Conservation (phyloP, 2,113 vertebrate genomes). For the Ophthalmolycus amberensis region DNA sequence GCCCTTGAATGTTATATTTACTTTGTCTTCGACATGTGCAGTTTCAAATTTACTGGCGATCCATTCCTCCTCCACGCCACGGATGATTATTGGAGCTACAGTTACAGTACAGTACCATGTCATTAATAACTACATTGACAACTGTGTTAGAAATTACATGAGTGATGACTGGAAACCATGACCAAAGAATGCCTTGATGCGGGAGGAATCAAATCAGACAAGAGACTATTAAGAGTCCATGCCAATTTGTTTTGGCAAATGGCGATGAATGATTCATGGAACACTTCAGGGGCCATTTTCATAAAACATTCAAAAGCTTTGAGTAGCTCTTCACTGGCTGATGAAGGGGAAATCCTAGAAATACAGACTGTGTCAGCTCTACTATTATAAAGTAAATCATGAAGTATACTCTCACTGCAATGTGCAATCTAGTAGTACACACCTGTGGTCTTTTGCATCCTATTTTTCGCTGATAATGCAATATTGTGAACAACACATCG, state of each 20-base stretch:
- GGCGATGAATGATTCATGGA: conserved; percentile 10
- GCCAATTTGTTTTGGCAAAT: conserved; percentile 14
- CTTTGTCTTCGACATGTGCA: background rate
- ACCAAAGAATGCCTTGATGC: background rate
- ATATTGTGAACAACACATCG: background rate
- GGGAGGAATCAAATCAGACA: background rate
- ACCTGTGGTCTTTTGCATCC: background rate
- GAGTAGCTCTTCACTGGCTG: background rate
- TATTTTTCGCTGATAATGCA: background rate
- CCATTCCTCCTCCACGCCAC: background rate
- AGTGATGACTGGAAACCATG: background rate
- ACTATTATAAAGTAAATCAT: conserved; percentile 5
- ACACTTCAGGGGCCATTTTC: conserved; percentile 11
- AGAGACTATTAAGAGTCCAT: background rate
- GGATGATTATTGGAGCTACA: background rate
- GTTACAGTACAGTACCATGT: conserved; percentile 9
- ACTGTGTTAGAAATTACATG: background rate
- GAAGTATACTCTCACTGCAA: background rate
- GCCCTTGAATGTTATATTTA: conserved; percentile 7
- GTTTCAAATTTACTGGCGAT: background rate
- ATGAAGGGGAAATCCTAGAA: conserved; percentile 5
- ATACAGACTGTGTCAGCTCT: background rate
- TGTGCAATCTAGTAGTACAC: background rate
- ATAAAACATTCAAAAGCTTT: background rate
- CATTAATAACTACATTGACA: conserved; percentile 21